phyloP scores from a whole-genome alignment of 64 coral and sea anemone species.

The Pocillopora damicornis region DNA sequence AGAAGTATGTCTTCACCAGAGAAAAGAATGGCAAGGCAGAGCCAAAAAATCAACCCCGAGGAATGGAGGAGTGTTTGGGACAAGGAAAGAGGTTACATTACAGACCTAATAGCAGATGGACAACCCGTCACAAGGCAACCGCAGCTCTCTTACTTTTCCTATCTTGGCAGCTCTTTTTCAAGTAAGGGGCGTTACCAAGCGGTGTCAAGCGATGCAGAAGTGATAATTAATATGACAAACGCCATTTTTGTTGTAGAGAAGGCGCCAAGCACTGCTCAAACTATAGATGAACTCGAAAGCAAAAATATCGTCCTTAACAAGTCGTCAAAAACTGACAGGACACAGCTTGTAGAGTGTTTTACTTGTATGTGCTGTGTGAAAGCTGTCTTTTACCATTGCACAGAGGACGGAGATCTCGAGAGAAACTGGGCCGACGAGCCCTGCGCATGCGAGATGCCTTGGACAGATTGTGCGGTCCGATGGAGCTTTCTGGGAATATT shows the following conservation, averaged over 20 bases:
- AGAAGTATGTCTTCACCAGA: slow-evolving; percentile 6
- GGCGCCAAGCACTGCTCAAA: too few species aligned
- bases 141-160: slow-evolving; percentile 8
- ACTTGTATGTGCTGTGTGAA: slow-evolving; percentile 73
- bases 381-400: slow-evolving; percentile 60
- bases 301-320: background rate
- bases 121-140: background rate
- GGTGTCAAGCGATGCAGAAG: background rate
- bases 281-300: background rate
- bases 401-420: slow-evolving; percentile 38
- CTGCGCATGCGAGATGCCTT: slow-evolving; percentile 15
- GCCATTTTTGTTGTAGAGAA: background rate
- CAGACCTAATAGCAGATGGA: slow-evolving; percentile 6
- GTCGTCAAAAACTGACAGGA: background rate
- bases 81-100: slow-evolving; percentile 5
- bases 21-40: background rate
- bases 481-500: slow-evolving; percentile 35
- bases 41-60: background rate
- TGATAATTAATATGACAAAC: slow-evolving; percentile 1
- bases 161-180: background rate
- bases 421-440: background rate
- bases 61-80: background rate
- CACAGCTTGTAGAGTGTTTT: slow-evolving; percentile 23
- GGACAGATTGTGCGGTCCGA: background rate
- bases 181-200: background rate